phyloP scores from a whole-genome alignment of 2,888 invertebrate species.

The Lypha dubia region DNA sequence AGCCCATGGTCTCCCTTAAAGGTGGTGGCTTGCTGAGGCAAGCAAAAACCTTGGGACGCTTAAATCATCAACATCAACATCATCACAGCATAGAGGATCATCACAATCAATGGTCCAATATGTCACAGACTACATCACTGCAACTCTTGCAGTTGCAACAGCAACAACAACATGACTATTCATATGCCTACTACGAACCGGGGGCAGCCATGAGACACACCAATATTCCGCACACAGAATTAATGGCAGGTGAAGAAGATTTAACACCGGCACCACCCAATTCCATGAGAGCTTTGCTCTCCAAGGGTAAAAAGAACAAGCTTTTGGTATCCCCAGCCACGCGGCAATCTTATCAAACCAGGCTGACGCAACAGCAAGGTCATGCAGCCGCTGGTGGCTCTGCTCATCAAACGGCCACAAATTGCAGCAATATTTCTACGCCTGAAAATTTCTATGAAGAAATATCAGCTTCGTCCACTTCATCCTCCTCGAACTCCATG shows the following conservation, averaged over 20 bases:
- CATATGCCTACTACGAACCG: conserved; percentile 92
- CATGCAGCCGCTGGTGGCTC: conserved; percentile 33
- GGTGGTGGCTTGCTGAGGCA: conserved; percentile 64
- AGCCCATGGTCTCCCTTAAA: conserved; percentile 70
- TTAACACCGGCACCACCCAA: conserved; percentile 80
- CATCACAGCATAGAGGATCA: conserved; percentile 58
- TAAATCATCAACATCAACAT: conserved; percentile 61
- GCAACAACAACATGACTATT: conserved; percentile 86
- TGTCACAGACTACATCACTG: conserved; percentile 75
- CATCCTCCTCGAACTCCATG: conserved; percentile 72
- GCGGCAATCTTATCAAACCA: conserved; percentile 82
- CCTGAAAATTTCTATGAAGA: conserved; percentile 80
- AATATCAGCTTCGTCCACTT: conserved; percentile 78
- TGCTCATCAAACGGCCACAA: conserved; percentile 29
- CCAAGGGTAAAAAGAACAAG: conserved; percentile 82
- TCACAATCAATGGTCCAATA: conserved; percentile 71
- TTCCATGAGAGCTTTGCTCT: conserved; percentile 82
- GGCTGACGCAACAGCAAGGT: conserved; percentile 61
- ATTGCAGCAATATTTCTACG: conserved; percentile 67
- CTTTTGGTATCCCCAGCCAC: conserved; percentile 80
- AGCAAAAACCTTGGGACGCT: conserved; percentile 74
- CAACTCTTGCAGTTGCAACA: conserved; percentile 74
- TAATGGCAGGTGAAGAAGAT: conserved; percentile 67
- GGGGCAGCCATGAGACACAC: conserved; percentile 86
- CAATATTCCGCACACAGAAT: conserved; percentile 85